phyloP scores from a whole-genome alignment of 1,140 invertebrate species.

The Daktulosphaira vitifoliae region DNA sequence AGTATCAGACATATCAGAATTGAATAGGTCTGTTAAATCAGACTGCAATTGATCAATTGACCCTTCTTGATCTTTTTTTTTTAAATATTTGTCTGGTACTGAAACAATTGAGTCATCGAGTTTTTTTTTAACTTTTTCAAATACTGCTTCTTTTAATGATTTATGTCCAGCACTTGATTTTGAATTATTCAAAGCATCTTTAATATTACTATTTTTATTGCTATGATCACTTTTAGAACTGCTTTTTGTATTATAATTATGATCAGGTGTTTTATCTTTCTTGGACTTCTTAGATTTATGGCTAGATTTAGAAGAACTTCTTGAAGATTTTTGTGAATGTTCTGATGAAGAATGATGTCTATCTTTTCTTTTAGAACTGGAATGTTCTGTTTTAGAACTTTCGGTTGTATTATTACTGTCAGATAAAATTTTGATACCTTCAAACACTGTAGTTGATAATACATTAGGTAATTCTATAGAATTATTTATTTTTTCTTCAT shows the following conservation, averaged over 20 bases:
- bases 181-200: neutral
- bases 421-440: conserved; percentile 8
- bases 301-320: conserved; percentile 8
- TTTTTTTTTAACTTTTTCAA: conserved; percentile 13
- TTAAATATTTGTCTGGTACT: neutral
- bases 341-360: conserved; percentile 4
- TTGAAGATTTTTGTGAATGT: neutral
- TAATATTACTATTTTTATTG: neutral
- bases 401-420: neutral
- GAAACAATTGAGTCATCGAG: neutral
- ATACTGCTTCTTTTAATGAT: conserved; percentile 7
- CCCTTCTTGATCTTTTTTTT: neutral
- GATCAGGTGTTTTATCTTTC: conserved; percentile 12
- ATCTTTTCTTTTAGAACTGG: neutral
- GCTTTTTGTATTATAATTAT: neutral
- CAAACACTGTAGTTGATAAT: neutral
- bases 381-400: neutral
- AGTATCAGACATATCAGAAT: conserved; percentile 2
- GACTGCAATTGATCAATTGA: neutral
- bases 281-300: conserved; percentile 15
- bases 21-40: neutral
- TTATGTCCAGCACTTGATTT: neutral
- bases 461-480: neutral
- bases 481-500: neutral
- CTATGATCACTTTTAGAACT: neutral